A percentile compares a stretch with the other conserved stretches of the same genome.
Evolutionary conservation across 2,888 invertebrate genomes (phyloP).

Genomic region (Philhelius pedissequus): DNA sequence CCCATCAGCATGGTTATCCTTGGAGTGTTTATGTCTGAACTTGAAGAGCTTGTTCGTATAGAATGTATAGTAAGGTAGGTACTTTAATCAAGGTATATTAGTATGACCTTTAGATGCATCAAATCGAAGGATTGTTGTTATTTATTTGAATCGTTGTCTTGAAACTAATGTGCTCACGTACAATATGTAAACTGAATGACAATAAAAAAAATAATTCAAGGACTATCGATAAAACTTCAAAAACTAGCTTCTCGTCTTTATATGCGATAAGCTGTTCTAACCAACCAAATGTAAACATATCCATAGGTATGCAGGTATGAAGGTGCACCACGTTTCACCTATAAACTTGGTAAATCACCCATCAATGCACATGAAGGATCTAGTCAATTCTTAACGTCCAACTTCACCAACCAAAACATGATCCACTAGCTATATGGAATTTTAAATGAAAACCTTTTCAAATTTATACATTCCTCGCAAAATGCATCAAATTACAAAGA

Average conservation of each 20-base stretch:
- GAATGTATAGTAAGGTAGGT: too few species aligned
- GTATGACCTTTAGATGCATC: too few species aligned
- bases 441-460: constrained; percentile 37
- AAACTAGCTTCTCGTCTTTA: not conserved
- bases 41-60: too few species aligned
- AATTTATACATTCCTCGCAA: constrained; percentile 27
- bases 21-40: too few species aligned
- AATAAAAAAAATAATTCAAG: constrained; percentile 15
- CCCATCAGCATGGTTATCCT: too few species aligned
- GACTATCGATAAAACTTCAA: constrained; percentile 39
- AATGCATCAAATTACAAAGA: too few species aligned
- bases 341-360: constrained; percentile 41
- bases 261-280: not conserved
- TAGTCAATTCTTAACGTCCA: not conserved
- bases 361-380: constrained; percentile 41
- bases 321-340: constrained; percentile 53
- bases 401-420: not conserved
- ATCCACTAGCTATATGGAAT: constrained; percentile 17
- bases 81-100: too few species aligned
- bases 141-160: not conserved
- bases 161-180: not conserved
- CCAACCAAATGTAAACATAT: not conserved
- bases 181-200: not conserved
- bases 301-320: too few species aligned
- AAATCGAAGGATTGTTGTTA: not conserved